Evolutionary conservation across 2,797 vertebrate genomes (phyloP).

Genomic region (Sus cebifrons): DNA sequence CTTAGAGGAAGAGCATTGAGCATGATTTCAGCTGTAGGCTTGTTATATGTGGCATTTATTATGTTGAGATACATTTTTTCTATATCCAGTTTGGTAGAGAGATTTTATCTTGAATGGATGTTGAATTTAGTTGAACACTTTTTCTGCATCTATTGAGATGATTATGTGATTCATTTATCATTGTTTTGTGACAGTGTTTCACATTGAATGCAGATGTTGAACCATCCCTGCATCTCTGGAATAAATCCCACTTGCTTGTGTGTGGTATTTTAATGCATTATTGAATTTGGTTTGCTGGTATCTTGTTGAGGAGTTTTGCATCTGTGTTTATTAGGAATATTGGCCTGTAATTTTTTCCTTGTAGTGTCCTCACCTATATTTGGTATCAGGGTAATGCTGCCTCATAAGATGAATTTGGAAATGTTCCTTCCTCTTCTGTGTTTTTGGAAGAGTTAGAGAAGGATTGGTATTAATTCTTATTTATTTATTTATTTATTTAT

Average conservation of each 20-base stretch:
- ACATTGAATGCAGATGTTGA: not conserved
- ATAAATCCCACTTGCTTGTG: not conserved
- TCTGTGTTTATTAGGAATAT: not conserved
- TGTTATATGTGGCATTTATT: not conserved
- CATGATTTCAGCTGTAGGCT: not conserved
- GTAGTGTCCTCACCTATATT: not conserved
- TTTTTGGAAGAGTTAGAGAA: not conserved
- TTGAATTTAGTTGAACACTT: not conserved
- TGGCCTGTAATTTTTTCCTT: slow-evolving; percentile 16
- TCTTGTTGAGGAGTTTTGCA: not conserved
- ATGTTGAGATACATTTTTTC: not conserved
- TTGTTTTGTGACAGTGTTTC: too few species aligned
- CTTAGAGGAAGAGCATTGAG: not conserved
- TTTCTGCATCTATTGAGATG: not conserved
- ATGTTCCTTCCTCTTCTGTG: not conserved
- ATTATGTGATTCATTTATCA: too few species aligned
- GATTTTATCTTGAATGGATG: not conserved
- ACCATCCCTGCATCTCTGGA: not conserved
- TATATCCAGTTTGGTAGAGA: not conserved
- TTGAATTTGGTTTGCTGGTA: not conserved
- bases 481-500: not conserved
- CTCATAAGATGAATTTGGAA: not conserved
- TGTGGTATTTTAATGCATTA: not conserved
- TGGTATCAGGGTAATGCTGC: not conserved
- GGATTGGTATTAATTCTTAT: not conserved